Evolutionary conservation across 2,888 invertebrate genomes (phyloP), one percentile per base, ranked within the genome.

Genomic region (Pharmacophagus antenor): DNA sequence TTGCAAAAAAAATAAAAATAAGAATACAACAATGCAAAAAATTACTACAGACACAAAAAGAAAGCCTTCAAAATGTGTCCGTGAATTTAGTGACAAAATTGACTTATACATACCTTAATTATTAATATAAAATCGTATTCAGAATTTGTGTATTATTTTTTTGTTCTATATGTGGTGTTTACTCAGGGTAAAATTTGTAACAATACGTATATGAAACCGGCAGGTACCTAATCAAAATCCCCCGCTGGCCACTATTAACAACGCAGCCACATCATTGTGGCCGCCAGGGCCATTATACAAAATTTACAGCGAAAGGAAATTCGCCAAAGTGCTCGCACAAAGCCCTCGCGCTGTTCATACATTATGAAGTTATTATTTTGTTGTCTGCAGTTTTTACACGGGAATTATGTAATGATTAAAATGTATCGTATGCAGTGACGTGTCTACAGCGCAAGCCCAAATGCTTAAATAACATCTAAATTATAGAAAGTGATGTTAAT

Each of bases 271-370:
- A 42, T 42, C 42, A 21, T 20, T 54, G 44, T 54, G 54, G 15
- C 41, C 17, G 22, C 42, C 51, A 20, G 7, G 31, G 51, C 42
- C 52, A 53, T 53, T 53, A 53, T 42, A n/a, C 31, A 47, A 20
- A 50, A 49, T 42, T 49, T 49, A 56, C 49, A 49, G 23, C 49
- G 49, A 49, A 41, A 25, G 56, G 37, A 56, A 56, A 56, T 50
- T 56, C n/a, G 49, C 42, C 49, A 41, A 56, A 56, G 41, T 49
- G 20, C 46, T 20, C n/a, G 25, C 55, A 20, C 25, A 56, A 41
- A 41, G 42, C 17, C 31, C 4, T 55, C 42, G 41, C 22, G 49
- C 23, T n/a, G 25, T 42, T 42, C 42, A 1, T 17, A 25, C 5
- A 17, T 56, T 56, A 56, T 49, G 22, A 20, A 25, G 15, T 50